Base-by-base conservation (phyloP, 2,113 vertebrate species). In the Elephantulus edwardii region DNA sequence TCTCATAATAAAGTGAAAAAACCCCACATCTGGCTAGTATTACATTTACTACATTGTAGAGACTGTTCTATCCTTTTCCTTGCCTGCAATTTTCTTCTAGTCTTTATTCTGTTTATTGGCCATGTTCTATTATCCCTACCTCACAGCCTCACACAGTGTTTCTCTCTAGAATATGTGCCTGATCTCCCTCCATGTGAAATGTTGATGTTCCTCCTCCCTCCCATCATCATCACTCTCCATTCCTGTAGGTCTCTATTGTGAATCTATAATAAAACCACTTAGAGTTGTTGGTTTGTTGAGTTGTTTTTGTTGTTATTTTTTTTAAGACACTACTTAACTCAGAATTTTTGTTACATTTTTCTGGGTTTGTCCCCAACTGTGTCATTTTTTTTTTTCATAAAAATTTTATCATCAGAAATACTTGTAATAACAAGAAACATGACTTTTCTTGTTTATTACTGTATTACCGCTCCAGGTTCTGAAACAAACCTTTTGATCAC, bases 1-100 rank as follows among this genome's bases (percentile, higher is more conserved):
- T 14, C 7, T 1, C 40, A 30, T 4, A 10, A 30, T 38, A 9
- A 30, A n/a, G 22, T 20, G 4, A 33, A n/a, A 20, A 14, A 24
- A 38, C 33, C 10, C 68, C 17, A 3, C 30, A 4, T 5, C 10
- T 54, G 50, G 19, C 0, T 3, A 68, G 40, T 54, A n/a, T 40
- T 70, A 2, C 24, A 13, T 4, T 50, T 26, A 12, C 16, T 3
- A 1, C 2, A 13, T 1, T 7, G 20, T 2, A 20, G 8, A 68
- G 48, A 14, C 58, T 42, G 2, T 20, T 20, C 38, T 9, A 0
- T 3, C 40, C 8, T 52, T 12, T 33, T 46, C 19, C 1, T 1
- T 0, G 33, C 26, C 54, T 1, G 20, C 28, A 28, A n/a, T n/a
- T n/a, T n/a, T n/a, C n/a, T n/a, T n/a, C n/a, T n/a, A n/a, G n/a